Conservation (phyloP, 2,797 vertebrate genomes). For the Enteromius thamalakanensis region DNA sequence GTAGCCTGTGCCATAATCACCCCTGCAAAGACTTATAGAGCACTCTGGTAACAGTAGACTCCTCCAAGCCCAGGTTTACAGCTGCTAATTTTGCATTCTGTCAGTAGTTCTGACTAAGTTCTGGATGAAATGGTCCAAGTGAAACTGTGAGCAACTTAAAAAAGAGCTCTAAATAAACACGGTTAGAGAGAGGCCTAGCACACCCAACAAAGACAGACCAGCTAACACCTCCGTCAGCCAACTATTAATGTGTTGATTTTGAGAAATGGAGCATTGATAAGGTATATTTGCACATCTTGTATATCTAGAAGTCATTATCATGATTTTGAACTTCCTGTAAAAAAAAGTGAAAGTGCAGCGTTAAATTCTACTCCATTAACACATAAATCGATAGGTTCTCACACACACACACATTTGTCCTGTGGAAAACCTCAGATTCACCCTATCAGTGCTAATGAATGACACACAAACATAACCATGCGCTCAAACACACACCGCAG, state of each 20-base stretch:
- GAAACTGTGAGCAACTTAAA: conserved; percentile 13
- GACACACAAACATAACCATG: conserved; percentile 49
- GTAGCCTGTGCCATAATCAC: conserved; percentile 60
- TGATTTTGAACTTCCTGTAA: neutral
- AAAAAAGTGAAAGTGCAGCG: neutral
- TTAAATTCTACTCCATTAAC: neutral
- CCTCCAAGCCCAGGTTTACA: conserved; percentile 50
- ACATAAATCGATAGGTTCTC: neutral
- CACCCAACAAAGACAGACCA: neutral
- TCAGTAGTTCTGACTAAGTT: conserved; percentile 59
- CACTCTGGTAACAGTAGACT: conserved; percentile 63
- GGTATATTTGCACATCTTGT: neutral
- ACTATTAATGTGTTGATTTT: neutral
- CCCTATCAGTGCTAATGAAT: conserved; percentile 29
- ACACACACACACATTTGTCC: neutral
- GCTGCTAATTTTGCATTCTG: conserved; percentile 58
- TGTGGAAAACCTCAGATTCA: conserved; percentile 7
- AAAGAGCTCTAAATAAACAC: conserved; percentile 44
- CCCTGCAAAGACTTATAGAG: conserved; percentile 58
- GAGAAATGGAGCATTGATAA: neutral
- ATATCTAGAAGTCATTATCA: neutral
- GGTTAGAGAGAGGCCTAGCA: conserved; percentile 7
- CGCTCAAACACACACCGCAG: conserved; percentile 25
- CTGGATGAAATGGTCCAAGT: conserved; percentile 42
- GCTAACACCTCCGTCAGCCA: neutral